Percentiles rank a stretch among this genome's conserved stretches.
Conservation (phyloP, 2,888 invertebrate species). For the Cybosia mesomella region DNA sequence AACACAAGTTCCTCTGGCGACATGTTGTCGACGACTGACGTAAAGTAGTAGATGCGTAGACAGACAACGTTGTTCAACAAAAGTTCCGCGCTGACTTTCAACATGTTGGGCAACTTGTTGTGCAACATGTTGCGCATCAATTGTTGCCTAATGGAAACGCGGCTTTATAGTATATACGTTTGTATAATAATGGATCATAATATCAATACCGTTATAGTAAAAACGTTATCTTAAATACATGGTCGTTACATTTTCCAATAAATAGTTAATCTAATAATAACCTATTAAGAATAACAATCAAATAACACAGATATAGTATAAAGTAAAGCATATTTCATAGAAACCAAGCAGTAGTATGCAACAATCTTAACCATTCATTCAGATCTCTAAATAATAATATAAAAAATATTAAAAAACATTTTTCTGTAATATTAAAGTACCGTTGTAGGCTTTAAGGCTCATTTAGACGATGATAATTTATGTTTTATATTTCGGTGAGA, state of each 20-base stretch:
- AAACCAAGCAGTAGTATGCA: conserved; percentile 39
- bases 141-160: no score
- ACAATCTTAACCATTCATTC: conserved; percentile 53
- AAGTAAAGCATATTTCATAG: conserved; percentile 46
- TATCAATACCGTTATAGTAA: conserved; percentile 42
- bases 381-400: conserved; percentile 62
- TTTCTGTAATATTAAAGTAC: conserved; percentile 16
- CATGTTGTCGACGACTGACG: no score
- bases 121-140: no score
- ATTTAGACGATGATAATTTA: conserved; percentile 12
- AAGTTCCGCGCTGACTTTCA: no score
- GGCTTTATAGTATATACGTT: conserved; percentile 15
- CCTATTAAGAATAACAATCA: conserved; percentile 48
- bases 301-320: conserved; percentile 53
- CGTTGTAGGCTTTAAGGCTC: not conserved
- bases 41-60: no score
- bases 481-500: not conserved
- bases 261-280: conserved; percentile 63
- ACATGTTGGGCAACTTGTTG: no score
- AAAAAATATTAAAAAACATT: conserved; percentile 39
- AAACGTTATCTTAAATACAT: conserved; percentile 43
- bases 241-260: conserved; percentile 58
- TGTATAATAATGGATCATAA: conserved; percentile 39
- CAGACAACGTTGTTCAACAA: no score
- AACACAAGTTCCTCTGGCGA: no score